These are phyloP conservation scores for Ephydatia muelleri DNA, from an alignment of 37 sponge, comb jelly and placozoan genomes.

Conservation along the genomic window DNA sequence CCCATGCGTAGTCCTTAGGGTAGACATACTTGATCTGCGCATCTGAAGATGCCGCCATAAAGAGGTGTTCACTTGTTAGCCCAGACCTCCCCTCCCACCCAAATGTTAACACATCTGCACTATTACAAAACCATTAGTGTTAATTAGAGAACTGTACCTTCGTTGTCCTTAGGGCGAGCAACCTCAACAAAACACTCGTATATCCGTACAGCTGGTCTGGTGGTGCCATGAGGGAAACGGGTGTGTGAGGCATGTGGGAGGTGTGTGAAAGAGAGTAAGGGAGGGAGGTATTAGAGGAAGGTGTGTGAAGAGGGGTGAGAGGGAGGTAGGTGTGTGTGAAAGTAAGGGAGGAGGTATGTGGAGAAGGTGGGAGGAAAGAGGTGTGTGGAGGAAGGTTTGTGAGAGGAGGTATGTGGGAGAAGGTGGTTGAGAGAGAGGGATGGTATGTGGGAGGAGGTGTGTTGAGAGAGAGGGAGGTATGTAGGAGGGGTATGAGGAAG, in stretches of 20 bases:
- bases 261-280: neutral
- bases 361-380: neutral
- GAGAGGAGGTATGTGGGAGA: neutral
- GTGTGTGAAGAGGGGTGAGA: too few relatives aligned
- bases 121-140: neutral
- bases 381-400: neutral
- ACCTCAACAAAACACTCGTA: conserved; percentile 74
- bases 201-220: conserved; percentile 23
- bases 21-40: conserved; percentile 39
- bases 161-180: conserved; percentile 34
- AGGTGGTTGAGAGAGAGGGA: too few relatives aligned
- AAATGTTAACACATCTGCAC: neutral
- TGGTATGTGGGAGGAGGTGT: too few relatives aligned
- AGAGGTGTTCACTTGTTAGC: neutral
- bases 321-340: too few relatives aligned
- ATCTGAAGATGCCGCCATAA: neutral
- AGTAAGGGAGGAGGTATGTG: neutral
- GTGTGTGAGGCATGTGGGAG: too few relatives aligned
- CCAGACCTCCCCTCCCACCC: neutral
- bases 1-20: conserved; percentile 57
- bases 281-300: neutral
- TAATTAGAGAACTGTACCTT: conserved; percentile 27
- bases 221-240: conserved; percentile 8
- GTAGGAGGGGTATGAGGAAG: too few relatives aligned
- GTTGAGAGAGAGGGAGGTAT: too few relatives aligned